Evolutionary conservation across 2,797 vertebrate species (phyloP).

Genomic region (Petrocephalus schoutedeni): DNA sequence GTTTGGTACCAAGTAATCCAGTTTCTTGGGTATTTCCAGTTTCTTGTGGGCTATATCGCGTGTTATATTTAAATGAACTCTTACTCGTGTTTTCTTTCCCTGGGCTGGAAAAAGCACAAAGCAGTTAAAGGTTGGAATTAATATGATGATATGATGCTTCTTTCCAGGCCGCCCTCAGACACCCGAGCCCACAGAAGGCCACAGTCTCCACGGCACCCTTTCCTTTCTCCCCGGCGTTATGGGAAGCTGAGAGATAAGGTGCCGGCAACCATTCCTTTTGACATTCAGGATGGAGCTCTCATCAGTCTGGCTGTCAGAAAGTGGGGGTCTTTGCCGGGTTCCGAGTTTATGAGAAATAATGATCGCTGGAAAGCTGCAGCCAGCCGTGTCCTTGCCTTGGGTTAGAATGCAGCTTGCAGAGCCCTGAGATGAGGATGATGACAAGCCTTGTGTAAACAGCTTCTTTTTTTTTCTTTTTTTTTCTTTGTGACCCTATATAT

Average conservation of each 20-base stretch:
- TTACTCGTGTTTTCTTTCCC: neutral
- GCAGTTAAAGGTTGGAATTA: neutral
- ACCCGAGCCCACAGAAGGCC: neutral
- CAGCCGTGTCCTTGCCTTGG: conserved; percentile 26
- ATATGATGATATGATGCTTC: neutral
- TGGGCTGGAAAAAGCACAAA: neutral
- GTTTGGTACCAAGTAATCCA: neutral
- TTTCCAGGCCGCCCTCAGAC: neutral
- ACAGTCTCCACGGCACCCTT: neutral
- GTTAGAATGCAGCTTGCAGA: neutral
- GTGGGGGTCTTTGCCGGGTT: neutral
- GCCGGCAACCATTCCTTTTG: neutral
- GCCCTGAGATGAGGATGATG: conserved; percentile 7
- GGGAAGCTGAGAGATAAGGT: conserved; percentile 4
- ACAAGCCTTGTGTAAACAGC: conserved; percentile 17
- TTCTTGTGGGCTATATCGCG: neutral
- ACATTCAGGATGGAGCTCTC: conserved; percentile 20
- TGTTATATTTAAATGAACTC: neutral
- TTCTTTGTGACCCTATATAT: conserved; percentile 11
- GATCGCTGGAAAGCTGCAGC: conserved; percentile 13
- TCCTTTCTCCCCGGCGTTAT: neutral
- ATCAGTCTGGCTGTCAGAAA: conserved; percentile 29
- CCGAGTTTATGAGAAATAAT: conserved; percentile 27
- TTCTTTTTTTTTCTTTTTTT: neutral
- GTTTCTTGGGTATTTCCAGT: neutral